Evolutionary conservation across 2,888 invertebrate species (phyloP).

Genomic region (Sinhomidia bicolor): DNA sequence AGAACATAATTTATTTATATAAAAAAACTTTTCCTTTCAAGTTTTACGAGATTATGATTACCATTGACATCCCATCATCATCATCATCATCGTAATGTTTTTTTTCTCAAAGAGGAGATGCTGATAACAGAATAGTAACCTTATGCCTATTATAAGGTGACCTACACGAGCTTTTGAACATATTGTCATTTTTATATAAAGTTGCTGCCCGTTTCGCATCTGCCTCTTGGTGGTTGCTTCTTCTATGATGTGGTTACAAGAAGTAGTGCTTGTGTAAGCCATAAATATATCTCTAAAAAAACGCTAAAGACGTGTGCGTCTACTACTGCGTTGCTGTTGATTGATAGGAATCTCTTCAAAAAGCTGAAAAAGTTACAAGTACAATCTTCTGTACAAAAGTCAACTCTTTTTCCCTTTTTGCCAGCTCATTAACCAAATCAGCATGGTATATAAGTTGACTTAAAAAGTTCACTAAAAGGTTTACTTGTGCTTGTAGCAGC

Average conservation of each 20-base stretch:
- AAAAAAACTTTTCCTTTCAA: slow-evolving; percentile 66
- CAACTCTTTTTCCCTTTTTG: slow-evolving; percentile 43
- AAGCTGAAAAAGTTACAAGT: background rate
- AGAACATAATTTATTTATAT: background rate
- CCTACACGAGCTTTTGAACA: slow-evolving; percentile 62
- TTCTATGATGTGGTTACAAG: background rate
- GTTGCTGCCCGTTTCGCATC: slow-evolving; percentile 58
- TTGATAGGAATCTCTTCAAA: slow-evolving; percentile 38
- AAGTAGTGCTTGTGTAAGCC: background rate
- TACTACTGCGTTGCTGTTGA: background rate
- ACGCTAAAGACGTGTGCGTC: background rate
- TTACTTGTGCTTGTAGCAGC: background rate
- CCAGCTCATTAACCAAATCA: slow-evolving; percentile 66
- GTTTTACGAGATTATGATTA: slow-evolving; percentile 21
- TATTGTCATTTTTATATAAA: background rate
- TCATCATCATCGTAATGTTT: background rate
- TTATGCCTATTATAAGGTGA: slow-evolving; percentile 26
- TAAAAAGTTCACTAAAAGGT: background rate
- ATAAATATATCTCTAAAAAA: background rate
- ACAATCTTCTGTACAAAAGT: slow-evolving; percentile 14
- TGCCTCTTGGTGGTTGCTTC: slow-evolving; percentile 30
- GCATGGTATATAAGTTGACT: slow-evolving; percentile 2
- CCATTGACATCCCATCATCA: slow-evolving; percentile 41
- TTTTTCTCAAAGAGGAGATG: no score
- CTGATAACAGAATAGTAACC: background rate